Conservation (phyloP, 2,113 vertebrate species). For the Serilophus lunatus region DNA sequence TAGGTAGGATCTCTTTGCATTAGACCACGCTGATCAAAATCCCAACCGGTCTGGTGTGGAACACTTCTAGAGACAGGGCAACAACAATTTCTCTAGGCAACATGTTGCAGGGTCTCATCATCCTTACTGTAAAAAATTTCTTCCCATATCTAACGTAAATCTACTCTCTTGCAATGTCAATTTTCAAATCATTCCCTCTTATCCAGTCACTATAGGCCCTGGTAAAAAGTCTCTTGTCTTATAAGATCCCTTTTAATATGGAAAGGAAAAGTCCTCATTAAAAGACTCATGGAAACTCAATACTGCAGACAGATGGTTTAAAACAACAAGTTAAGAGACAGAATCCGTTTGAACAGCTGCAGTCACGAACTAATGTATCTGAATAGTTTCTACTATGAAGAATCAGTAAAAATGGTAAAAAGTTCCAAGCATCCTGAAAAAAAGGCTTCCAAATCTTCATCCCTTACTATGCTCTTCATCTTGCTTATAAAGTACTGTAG, state of each 20-base stretch:
- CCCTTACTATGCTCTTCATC: not conserved
- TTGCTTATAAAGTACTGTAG: not conserved
- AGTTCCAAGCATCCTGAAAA: not conserved
- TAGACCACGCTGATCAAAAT: not conserved
- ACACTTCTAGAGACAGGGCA: not conserved
- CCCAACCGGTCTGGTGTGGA: not conserved
- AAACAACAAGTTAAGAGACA: not conserved
- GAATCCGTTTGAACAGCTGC: not conserved
- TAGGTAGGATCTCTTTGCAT: not conserved
- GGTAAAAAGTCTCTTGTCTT: not conserved
- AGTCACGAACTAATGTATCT: not conserved
- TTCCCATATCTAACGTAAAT: not conserved
- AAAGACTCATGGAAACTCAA: not conserved
- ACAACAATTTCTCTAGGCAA: not conserved
- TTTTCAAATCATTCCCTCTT: not conserved
- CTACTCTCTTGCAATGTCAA: not conserved
- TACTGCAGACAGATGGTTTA: not conserved
- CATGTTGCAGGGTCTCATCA: not conserved
- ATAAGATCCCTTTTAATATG: not conserved
- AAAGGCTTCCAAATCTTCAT: not conserved
- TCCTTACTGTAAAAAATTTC: not conserved
- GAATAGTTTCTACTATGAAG: not conserved
- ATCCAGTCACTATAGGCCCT: not conserved
- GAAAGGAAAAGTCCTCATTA: not conserved
- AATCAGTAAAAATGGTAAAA: not conserved